phyloP scores from a whole-genome alignment of 1,140 invertebrate species.

The Drosophila kanapiae region DNA sequence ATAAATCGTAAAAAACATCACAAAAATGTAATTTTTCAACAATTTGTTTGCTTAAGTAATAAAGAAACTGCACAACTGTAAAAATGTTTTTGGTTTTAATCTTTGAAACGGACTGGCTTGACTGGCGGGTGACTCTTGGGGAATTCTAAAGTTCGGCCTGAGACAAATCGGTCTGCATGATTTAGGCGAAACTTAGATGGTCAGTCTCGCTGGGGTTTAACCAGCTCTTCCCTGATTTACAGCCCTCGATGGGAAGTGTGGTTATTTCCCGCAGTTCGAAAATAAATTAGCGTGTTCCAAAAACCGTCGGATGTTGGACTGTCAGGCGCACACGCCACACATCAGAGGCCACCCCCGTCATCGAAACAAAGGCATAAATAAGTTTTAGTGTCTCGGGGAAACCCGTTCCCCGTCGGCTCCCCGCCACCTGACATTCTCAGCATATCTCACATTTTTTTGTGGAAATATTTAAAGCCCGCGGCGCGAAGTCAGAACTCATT shows the following conservation, averaged over 20 bases:
- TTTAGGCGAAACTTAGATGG: constrained; percentile 16
- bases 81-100: too few species aligned
- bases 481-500: constrained; percentile 49
- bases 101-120: too few species aligned
- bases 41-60: too few species aligned
- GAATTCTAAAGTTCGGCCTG: background rate
- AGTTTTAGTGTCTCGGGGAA: constrained; percentile 64
- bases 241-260: constrained; percentile 17
- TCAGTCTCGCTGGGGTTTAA: constrained; percentile 23
- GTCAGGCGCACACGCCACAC: constrained; percentile 33
- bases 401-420: constrained; percentile 28
- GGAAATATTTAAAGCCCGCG: constrained; percentile 50
- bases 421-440: constrained; percentile 6
- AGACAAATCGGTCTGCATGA: constrained; percentile 24
- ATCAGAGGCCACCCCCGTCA: constrained; percentile 33
- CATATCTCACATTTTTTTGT: constrained; percentile 42
- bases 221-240: constrained; percentile 28
- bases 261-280: constrained; percentile 39
- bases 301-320: constrained; percentile 18
- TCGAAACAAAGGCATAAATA: constrained; percentile 54
- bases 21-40: too few species aligned
- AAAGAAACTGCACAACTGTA: too few species aligned
- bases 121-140: constrained; percentile 16
- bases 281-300: constrained; percentile 48
- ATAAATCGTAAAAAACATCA: too few species aligned